Evolutionary conservation across 2,797 vertebrate species (phyloP), one percentile per base, ranked within the genome.

Genomic region (Girardinus metallicus): DNA sequence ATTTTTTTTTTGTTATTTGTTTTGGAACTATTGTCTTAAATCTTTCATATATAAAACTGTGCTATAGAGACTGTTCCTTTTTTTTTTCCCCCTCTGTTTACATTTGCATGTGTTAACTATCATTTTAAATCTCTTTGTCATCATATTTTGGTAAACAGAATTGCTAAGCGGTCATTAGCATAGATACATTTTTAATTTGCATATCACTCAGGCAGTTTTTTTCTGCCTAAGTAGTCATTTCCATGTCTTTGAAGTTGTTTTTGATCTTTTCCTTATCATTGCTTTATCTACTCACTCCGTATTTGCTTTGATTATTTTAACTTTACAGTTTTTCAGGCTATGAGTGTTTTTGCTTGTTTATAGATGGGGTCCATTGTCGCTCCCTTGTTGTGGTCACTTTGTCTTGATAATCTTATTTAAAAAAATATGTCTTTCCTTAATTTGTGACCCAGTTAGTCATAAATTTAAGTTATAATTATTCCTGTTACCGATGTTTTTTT

Each of bases 71-170:
- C 23, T 43, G 23, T 26, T 4, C 26, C 21, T 36, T 10, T 11
- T 18, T 12, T 29, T n/a, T 7, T 9, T 1, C 18, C 18, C 18
- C 6, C 10, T 43, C 39, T 66, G 31, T 39, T 70, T 43, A 5
- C 36, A 70, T 43, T 41, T 70, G 66, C 39, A 70, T 68, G 23
- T 43, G 66, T 70, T 43, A 43, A 1, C 66, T 43, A 43, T 41
- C 11, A 13, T 70, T 70, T 41, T 41, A 70, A 70, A 70, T 70
- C 66, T 43, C 36, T 68, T 41, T 68, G 64, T 68, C 64, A 68
- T 68, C 23, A 43, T 70, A 43, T 70, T 70, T 70, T 43, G 4
- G 10, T 43, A 70, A 43, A 70, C 36, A n/a, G 21, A 70, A 70
- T n/a, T 70, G 23, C 39, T 70, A 70, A 70, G 66, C 43, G 39